phyloP scores from a whole-genome alignment of 2,888 invertebrate species.

The Neoascia interrupta region DNA sequence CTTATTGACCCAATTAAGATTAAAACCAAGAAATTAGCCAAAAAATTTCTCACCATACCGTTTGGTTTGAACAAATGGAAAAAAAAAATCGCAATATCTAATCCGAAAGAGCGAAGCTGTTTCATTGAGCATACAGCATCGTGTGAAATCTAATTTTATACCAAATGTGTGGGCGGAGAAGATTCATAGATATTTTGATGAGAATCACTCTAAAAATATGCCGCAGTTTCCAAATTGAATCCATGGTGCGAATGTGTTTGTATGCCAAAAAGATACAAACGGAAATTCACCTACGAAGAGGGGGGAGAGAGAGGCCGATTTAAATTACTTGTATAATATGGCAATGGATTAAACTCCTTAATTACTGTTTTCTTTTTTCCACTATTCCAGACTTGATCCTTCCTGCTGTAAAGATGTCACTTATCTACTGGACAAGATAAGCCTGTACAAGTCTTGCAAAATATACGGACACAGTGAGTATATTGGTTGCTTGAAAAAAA shows the following conservation, averaged over 20 bases:
- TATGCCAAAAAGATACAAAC: slow-evolving; percentile 21
- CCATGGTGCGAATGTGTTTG: slow-evolving; percentile 39
- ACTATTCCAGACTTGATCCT: slow-evolving; percentile 54
- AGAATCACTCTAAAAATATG: slow-evolving; percentile 69
- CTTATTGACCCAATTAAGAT: slow-evolving; percentile 39
- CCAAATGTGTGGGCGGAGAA: slow-evolving; percentile 48
- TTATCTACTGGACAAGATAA: slow-evolving; percentile 53
- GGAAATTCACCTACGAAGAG: slow-evolving; percentile 1
- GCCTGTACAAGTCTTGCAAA: slow-evolving; percentile 17
- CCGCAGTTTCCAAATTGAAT: slow-evolving; percentile 64
- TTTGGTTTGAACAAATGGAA: too few relatives aligned
- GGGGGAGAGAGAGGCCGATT: background rate
- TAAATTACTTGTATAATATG: slow-evolving; percentile 11
- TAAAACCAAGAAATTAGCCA: background rate
- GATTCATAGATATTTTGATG: slow-evolving; percentile 69
- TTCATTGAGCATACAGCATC: slow-evolving; percentile 19
- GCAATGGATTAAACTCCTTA: too few relatives aligned
- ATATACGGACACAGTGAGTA: slow-evolving; percentile 43
- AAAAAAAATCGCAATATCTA: too few relatives aligned
- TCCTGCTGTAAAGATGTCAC: slow-evolving; percentile 53
- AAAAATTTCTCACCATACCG: slow-evolving; percentile 25
- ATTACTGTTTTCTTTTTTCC: background rate
- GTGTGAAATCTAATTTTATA: slow-evolving; percentile 65
- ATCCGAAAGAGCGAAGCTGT: too few relatives aligned
- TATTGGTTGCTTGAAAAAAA: too few relatives aligned